A percentile compares a stretch with the other conserved stretches of the same genome.
phyloP scores from a whole-genome alignment of 2,797 vertebrate genomes.

The Micrastur ruficollis region DNA sequence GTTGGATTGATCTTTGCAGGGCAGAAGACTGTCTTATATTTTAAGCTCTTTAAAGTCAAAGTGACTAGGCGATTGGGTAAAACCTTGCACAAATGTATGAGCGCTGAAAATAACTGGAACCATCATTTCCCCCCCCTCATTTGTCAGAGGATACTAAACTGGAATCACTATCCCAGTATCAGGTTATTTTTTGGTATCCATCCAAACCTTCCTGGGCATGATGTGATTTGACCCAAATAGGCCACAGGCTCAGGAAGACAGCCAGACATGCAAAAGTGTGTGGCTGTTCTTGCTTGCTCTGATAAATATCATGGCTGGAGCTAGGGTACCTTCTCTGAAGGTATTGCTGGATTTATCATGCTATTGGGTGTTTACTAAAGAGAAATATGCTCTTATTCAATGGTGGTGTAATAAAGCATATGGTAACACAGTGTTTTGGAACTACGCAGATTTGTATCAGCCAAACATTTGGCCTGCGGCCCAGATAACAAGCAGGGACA shows the following conservation, averaged over 20 bases:
- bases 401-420: background rate
- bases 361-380: background rate
- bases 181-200: background rate
- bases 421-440: background rate
- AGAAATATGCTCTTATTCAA: background rate
- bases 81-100: background rate
- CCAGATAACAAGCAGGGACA: background rate
- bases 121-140: background rate
- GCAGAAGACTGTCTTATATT: background rate
- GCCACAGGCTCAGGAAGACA: background rate
- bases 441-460: background rate
- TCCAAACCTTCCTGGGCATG: background rate
- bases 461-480: background rate
- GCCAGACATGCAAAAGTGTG: background rate
- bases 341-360: background rate
- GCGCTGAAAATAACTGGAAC: background rate
- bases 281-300: background rate
- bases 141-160: background rate
- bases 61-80: background rate
- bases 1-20: background rate
- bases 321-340: background rate
- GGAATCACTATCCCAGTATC: background rate
- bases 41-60: background rate
- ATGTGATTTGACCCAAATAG: background rate
- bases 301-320: background rate